Base-by-base conservation (phyloP, 2,797 vertebrate species). In the Thripadectes ignobilis region DNA sequence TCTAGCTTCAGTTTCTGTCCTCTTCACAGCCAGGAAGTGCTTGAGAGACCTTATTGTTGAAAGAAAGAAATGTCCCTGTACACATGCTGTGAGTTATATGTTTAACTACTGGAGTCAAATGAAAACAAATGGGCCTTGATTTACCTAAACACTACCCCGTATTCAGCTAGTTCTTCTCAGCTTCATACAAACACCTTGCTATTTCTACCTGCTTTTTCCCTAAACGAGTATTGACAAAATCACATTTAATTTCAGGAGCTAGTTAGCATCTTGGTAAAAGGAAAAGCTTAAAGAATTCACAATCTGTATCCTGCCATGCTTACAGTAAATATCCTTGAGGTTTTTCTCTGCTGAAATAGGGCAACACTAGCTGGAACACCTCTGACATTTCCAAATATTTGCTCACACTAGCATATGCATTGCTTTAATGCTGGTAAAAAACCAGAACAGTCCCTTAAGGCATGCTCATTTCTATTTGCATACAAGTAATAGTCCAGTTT, bases 381-480 rank as follows among this genome's bases (percentile, higher is more conserved):
- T 84, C 83, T 66, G 67, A 76, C 71, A 78, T 92, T 93, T 90
- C 85, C 74, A 96, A 93, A 93, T 81, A 86, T 92, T 95, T 94
- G 71, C 82, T 95, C 86, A 71, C 63, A 71, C 43, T 62, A 86
- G 66, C 69, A 67, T 63, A 88, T 82, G 62, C 80, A 54, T 82
- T 79, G 69, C 74, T 96, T 90, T 90, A 92, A 92, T 90, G 49
- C 45, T 71, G 76, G 71, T 27, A 27, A 84, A 89, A 69, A 27
- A 7, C 0, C 49, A 88, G 66, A 92, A 61, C 52, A 85, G 26
- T 57, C 74, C 91, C 93, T 92, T 82, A 92, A 81, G 74, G 85
- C 74, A 92, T 27, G 24, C 36, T 95, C 66, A 79, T 86, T 95
- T 95, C 63, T 92, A 88, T 94, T 92, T 96, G 77, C 89, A 88